phyloP scores from a whole-genome alignment of 2,797 vertebrate genomes.

The Brotula barbata region DNA sequence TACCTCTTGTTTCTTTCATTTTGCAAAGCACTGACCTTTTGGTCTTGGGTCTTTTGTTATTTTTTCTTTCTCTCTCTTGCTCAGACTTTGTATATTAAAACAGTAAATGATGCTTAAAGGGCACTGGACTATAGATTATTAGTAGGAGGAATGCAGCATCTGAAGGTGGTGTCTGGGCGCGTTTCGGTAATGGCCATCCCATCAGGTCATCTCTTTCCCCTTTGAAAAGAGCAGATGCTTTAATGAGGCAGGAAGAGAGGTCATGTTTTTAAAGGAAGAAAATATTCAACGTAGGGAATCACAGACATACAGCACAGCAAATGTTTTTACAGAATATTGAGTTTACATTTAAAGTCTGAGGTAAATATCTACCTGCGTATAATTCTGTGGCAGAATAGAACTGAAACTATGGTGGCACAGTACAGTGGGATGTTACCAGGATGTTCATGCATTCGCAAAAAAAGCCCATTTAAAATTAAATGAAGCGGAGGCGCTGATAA shows the following conservation, averaged over 20 bases:
- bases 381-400: background rate
- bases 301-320: background rate
- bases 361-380: background rate
- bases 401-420: background rate
- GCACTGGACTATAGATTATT: background rate
- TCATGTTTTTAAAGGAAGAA: background rate
- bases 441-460: no score
- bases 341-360: background rate
- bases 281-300: background rate
- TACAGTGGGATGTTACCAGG: background rate
- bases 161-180: conserved; percentile 5
- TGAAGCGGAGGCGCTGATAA: no score
- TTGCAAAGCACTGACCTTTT: background rate
- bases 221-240: background rate
- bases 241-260: background rate
- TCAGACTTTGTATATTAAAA: background rate
- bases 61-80: background rate
- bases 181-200: conserved; percentile 10
- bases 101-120: background rate
- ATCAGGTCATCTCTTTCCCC: conserved; percentile 1
- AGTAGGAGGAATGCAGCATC: conserved; percentile 2
- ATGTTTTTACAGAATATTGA: no score
- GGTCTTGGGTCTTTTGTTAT: background rate
- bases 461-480: no score
- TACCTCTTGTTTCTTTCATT: conserved; percentile 8